Evolutionary conservation across 2,888 invertebrate species (phyloP), one percentile per base, ranked within the genome.

Genomic region (Lissonota sp.): DNA sequence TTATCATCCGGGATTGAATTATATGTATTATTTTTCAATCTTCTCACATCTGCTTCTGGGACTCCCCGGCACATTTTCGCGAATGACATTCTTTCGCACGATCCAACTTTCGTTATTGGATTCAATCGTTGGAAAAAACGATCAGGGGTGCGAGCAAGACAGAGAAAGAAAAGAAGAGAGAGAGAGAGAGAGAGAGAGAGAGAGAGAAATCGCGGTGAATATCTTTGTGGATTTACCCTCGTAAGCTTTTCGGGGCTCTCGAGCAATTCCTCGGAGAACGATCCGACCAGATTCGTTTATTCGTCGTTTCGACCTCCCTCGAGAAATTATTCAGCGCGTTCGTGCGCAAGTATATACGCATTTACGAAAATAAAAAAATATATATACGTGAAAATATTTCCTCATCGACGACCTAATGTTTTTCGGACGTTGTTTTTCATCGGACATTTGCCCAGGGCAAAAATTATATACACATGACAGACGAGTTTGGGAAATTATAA

Each of bases 401-500:
- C 55, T 46, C 40, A 46, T 66, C 46, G 4, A 8, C 49, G 6
- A 12, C 44, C 42, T 53, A 87, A 90, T 90, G 90, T 90, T 90
- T 91, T 90, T 90, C 91, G 90, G 90, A 90, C 90, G 88, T 90
- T 88, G 70, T 66, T 78, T n/a, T 70, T 39, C 49, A 49, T 14
- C 6, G 55, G 42, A 16, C 37, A 26, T 37, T 39, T 14, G 44
- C 12, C n/a, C 42, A 46, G 40, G 40, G 57, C 55, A 7, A 53
- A 10, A 53, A 53, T 55, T 62, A 0, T 12, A 63, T 49, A 76
- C 42, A 72, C 46, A 57, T 44, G 46, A 51, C 60, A 71, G 46
- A 26, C 40, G 64, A 73, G 49, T 51, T 7, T 8, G 49, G 16
- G 37, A 60, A 37, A 73, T 37, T 14, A 46, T 12, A 44, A 14